These are phyloP conservation scores for Neuroscelio doddi DNA, from an alignment of 2,888 invertebrate species.

Conservation along the genomic window DNA sequence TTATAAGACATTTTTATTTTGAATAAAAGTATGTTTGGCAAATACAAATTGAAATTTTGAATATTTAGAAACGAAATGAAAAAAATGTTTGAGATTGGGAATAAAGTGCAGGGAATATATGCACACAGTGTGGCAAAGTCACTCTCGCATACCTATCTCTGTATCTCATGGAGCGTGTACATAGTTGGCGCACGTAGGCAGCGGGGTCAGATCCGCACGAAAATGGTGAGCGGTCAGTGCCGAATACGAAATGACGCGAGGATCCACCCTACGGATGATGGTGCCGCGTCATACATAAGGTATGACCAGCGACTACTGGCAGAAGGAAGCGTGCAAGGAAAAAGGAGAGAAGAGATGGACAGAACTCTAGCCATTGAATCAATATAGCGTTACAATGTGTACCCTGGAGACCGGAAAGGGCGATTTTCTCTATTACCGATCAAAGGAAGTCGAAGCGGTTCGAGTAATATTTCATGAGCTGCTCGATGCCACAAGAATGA, in stretches of 20 bases:
- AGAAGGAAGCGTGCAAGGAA: no score
- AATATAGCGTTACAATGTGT: constrained; percentile 54
- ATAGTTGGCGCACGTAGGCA: constrained; percentile 47
- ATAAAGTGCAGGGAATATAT: constrained; percentile 2
- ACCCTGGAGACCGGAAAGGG: constrained; percentile 48
- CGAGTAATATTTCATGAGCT: constrained; percentile 45
- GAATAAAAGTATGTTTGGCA: no score
- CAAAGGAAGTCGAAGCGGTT: constrained; percentile 58
- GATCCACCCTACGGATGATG: constrained; percentile 60
- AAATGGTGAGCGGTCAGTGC: constrained; percentile 69
- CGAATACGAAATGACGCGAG: constrained; percentile 69
- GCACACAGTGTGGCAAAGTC: constrained; percentile 15
- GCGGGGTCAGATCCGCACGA: constrained; percentile 63
- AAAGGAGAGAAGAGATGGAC: constrained; percentile 38
- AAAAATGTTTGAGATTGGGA: no score
- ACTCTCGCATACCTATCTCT: constrained; percentile 8
- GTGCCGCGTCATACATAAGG: constrained; percentile 68
- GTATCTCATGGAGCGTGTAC: constrained; percentile 19
- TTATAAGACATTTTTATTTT: no score
- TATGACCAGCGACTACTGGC: constrained; percentile 64
- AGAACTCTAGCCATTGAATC: constrained; percentile 52
- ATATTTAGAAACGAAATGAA: no score
- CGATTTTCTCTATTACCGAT: constrained; percentile 67
- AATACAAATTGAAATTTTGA: no score
- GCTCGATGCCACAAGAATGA: no score